Base-by-base conservation (phyloP, 1,140 invertebrate species). In the Oedothorax gibbosus region DNA sequence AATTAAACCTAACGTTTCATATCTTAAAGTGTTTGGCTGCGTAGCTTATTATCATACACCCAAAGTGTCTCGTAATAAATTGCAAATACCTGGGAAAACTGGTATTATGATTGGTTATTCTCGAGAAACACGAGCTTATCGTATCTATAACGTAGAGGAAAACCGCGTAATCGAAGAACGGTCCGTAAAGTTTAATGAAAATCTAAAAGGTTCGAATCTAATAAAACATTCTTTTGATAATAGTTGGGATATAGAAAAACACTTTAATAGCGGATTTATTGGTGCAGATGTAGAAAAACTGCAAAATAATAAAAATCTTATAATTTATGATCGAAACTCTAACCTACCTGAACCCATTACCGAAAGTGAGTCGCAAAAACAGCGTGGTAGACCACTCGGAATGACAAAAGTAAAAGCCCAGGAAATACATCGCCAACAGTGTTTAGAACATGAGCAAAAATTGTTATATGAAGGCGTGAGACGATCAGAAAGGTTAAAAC, bases 81-180 rank as follows among this genome's bases (percentile, higher is more conserved):
- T 51, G 7, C n/a, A 51, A 0, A 56, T 56, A 1, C 35, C 71
- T 54, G 50, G 71, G 0, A 73, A 73, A 35, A 14, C 9, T 12
- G 15, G 71, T 54, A 73, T 73, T n/a, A 20, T 56, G n/a, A n/a
- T 73, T 8, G 71, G 49, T 18, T 56, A 73, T 56, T 7, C 71
- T 7, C 11, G 15, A 54, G 9, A 56, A 18, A 73, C 5, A 72
- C 14, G 15, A 15, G 49, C 9, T 18, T 51, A 53, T 18, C 35
- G 51, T 7, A 54, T 73, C 56, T 73, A 54, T 56, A 53, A n/a
- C 21, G 56, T 54, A 7, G 49, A 69, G n/a, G 15, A 35, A 20
- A 56, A 56, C 6, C 7, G 9, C 0, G 53, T 73, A 54, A 73
- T 56, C 14, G 18, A 56, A 35, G 12, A 3, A 35, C 15, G 6